Base-by-base conservation (phyloP, 2,113 vertebrate species). In the Sclerurus mexicanus region DNA sequence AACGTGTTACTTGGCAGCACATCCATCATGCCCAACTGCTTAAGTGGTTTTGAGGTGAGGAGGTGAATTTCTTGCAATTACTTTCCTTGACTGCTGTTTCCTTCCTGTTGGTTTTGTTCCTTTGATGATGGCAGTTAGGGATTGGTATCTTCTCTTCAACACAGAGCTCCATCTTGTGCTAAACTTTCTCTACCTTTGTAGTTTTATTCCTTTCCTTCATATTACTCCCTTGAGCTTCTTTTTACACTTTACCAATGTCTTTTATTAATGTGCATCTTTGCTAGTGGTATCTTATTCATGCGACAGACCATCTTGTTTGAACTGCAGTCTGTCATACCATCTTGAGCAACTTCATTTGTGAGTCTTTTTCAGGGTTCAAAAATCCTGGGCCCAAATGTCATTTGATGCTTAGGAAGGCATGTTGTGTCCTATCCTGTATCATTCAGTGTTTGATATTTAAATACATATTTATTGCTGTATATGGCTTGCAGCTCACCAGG, bases 361-460 rank as follows among this genome's bases (percentile, higher is more conserved):
- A 86, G 16, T 83, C 4, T 31, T 87, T 53, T 11, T 13, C 22
- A 53, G 14, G 25, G 21, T 68, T 85, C 67, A 46, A 37, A 85
- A 69, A 40, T 69, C 25, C 6, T 66, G 6, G 52, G 7, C 40
- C 55, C 15, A 62, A 25, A 71, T 68, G 53, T 37, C 17, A 37
- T 63, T 68, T 71, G 42, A 27, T 5, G 1, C 39, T 76, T 50
- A 59, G 10, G 37, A 91, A n/a, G 28, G 37, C 85, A 14, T 75
- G 39, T 64, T 0, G 0, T 60, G 46, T 71, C 4, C 27, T 52
- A 13, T 56, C 10, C 31, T 58, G 1, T 42, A 4, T 71, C 28
- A 10, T 27, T 50, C 53, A 22, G 0, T 47, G 20, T 79, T 79
- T 75, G 76, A 30, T 79, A 27, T 22, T 75, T 78, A 62, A 74